phyloP scores from a whole-genome alignment of 1,140 invertebrate genomes.

The Babylonia areolata region DNA sequence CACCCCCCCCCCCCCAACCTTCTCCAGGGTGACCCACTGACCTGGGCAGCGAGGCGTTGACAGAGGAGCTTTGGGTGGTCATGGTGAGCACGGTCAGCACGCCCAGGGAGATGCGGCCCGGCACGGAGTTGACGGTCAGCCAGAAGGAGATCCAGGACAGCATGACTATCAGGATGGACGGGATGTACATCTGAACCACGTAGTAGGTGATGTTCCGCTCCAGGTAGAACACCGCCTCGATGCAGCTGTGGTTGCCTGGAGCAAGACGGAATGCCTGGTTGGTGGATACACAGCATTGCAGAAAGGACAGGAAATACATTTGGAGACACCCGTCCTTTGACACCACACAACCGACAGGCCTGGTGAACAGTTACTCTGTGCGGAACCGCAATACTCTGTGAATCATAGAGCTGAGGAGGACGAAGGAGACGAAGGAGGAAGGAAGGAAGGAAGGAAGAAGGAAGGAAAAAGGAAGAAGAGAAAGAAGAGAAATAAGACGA shows the following conservation, averaged over 20 bases:
- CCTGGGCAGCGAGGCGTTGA: constrained; percentile 40
- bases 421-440: background rate
- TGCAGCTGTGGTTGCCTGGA: constrained; percentile 68
- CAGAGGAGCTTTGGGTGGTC: constrained; percentile 67
- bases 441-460: background rate
- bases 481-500: no score
- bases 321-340: no score
- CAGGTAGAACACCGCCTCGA: constrained; percentile 63
- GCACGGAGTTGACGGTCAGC: constrained; percentile 69
- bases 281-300: no score
- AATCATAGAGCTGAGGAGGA: no score
- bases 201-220: constrained; percentile 69
- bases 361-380: no score
- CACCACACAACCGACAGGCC: no score
- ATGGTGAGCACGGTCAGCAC: constrained; percentile 70
- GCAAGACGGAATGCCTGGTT: no score
- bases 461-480: no score
- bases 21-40: background rate
- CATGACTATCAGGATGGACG: constrained; percentile 69
- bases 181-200: constrained; percentile 71
- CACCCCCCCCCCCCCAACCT: no score
- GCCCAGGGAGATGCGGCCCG: constrained; percentile 68
- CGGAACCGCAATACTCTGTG: no score
- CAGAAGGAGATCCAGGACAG: constrained; percentile 73
- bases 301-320: background rate